These are phyloP conservation scores for Scytalopus superciliaris DNA, from an alignment of 2,113 vertebrate genomes.

Conservation along the genomic window DNA sequence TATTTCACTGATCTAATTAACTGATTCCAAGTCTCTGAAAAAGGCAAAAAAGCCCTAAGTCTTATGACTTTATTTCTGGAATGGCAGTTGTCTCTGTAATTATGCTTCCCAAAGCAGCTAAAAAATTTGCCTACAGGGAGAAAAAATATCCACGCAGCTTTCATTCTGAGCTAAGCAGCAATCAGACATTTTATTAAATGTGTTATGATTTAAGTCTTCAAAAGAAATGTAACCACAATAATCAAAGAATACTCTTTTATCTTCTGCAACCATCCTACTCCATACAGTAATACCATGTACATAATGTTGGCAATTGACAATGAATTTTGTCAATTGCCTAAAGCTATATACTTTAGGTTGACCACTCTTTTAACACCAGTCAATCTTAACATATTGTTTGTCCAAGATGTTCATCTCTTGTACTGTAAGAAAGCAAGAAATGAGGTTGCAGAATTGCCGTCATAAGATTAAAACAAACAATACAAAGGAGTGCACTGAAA, in stretches of 20 bases:
- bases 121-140: background rate
- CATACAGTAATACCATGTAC: background rate
- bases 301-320: no score
- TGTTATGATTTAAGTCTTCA: background rate
- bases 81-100: background rate
- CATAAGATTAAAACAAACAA: background rate
- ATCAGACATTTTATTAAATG: background rate
- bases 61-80: background rate
- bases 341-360: background rate
- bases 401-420: background rate
- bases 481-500: background rate
- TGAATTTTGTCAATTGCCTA: background rate
- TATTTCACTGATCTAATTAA: slow-evolving; percentile 44
- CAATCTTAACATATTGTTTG: background rate
- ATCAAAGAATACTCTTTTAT: background rate
- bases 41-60: background rate
- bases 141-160: background rate
- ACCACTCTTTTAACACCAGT: background rate
- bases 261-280: background rate
- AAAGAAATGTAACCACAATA: background rate
- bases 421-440: background rate
- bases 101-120: background rate
- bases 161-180: background rate
- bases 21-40: background rate
- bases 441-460: background rate